phyloP scores from a whole-genome alignment of 2,113 vertebrate species.

The Limnothrissa miodon region DNA sequence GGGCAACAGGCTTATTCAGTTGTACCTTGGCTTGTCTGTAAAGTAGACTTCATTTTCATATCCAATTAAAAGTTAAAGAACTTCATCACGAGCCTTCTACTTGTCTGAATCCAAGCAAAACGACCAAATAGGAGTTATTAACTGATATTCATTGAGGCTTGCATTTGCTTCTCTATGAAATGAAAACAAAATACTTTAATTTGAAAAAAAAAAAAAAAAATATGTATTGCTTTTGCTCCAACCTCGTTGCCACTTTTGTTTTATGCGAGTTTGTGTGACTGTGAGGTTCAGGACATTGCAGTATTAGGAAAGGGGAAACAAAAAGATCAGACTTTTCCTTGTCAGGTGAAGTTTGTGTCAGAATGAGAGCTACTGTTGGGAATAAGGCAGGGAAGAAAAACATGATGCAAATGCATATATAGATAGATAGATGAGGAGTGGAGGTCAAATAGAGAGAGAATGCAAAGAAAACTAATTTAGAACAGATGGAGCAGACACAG shows the following conservation, averaged over 20 bases:
- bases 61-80: conserved; percentile 75
- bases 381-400: background rate
- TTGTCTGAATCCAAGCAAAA: conserved; percentile 73
- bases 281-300: background rate
- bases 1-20: conserved; percentile 42
- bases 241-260: conserved; percentile 48
- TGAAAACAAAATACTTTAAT: conserved; percentile 58
- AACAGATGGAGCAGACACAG: background rate
- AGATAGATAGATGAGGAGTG: background rate
- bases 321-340: background rate
- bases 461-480: background rate
- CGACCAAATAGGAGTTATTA: conserved; percentile 70
- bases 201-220: no score
- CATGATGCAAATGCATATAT: background rate
- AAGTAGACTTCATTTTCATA: conserved; percentile 61
- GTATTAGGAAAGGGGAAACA: background rate
- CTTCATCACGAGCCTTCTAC: conserved; percentile 63
- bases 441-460: background rate
- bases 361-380: background rate
- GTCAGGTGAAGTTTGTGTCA: background rate
- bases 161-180: conserved; percentile 53
- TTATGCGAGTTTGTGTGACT: conserved; percentile 13
- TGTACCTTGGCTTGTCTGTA: conserved; percentile 45
- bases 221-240: conserved; percentile 54
- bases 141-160: conserved; percentile 70